These are phyloP conservation scores for Holacanthus passer DNA, from an alignment of 2,113 vertebrate genomes.

Conservation along the genomic window DNA sequence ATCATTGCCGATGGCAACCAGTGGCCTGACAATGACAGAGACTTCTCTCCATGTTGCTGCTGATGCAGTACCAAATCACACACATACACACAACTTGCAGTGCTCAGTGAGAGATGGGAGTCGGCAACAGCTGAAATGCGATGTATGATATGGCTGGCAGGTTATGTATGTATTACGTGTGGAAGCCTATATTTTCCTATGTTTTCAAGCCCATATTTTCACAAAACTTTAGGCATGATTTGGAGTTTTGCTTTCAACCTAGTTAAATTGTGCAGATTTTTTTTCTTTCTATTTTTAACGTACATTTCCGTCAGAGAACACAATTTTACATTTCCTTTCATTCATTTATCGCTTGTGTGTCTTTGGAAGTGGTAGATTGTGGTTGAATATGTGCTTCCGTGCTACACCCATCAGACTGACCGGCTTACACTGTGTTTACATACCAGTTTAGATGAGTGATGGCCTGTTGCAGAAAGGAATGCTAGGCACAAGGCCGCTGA, in stretches of 20 bases:
- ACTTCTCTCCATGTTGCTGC: slow-evolving; percentile 57
- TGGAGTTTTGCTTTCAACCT: slow-evolving; percentile 1
- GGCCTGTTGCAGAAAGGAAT: slow-evolving; percentile 70
- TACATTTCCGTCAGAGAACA: not conserved
- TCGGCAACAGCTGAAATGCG: slow-evolving; percentile 43
- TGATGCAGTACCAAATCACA: slow-evolving; percentile 52
- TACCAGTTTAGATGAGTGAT: slow-evolving; percentile 73
- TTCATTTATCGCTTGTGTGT: not conserved
- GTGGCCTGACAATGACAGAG: slow-evolving; percentile 75
- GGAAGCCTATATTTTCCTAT: not conserved
- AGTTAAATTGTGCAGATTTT: not conserved
- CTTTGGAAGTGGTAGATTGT: slow-evolving; percentile 25
- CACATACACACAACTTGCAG: slow-evolving; percentile 23
- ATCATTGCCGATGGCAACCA: slow-evolving; percentile 77
- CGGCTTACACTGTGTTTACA: slow-evolving; percentile 72
- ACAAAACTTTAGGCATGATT: slow-evolving; percentile 7
- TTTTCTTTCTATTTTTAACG: not conserved
- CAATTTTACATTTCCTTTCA: not conserved
- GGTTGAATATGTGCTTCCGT: slow-evolving; percentile 45
- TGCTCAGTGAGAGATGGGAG: slow-evolving; percentile 39
- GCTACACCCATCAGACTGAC: slow-evolving; percentile 66
- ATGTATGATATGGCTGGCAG: slow-evolving; percentile 40
- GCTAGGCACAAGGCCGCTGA: slow-evolving; percentile 62
- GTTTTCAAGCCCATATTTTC: slow-evolving; percentile 17
- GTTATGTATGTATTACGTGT: slow-evolving; percentile 15